These are phyloP conservation scores for Drosophila ohnishii DNA, from an alignment of 1,140 invertebrate genomes.

Conservation along the genomic window DNA sequence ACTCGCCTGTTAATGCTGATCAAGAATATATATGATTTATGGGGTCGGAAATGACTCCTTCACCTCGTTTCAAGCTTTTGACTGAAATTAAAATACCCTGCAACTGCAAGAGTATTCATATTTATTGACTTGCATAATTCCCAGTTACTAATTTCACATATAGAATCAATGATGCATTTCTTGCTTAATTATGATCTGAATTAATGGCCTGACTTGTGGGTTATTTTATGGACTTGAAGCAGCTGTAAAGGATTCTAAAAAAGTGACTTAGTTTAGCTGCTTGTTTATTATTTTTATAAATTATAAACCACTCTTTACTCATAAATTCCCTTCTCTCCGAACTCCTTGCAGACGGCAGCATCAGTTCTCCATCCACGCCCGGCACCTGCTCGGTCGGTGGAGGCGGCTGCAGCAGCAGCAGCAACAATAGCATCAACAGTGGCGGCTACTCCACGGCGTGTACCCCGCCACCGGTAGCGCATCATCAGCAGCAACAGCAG, in stretches of 20 bases:
- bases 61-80: neutral
- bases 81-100: neutral
- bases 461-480: conserved; percentile 43
- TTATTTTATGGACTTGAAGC: neutral
- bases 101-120: neutral
- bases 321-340: neutral
- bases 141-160: neutral
- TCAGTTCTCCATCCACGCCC: conserved; percentile 82
- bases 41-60: neutral
- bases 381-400: conserved; percentile 59
- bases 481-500: conserved; percentile 21
- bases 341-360: conserved; percentile 69
- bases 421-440: conserved; percentile 55
- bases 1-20: too few relatives aligned
- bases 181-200: neutral
- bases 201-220: neutral
- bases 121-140: neutral
- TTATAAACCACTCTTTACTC: neutral
- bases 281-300: neutral
- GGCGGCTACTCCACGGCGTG: conserved; percentile 49
- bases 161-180: neutral
- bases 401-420: conserved; percentile 52
- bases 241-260: too few relatives aligned
- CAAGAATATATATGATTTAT: neutral
- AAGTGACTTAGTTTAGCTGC: too few relatives aligned